Conservation (phyloP, 2,888 invertebrate species). For the Hedychridium roseum region DNA sequence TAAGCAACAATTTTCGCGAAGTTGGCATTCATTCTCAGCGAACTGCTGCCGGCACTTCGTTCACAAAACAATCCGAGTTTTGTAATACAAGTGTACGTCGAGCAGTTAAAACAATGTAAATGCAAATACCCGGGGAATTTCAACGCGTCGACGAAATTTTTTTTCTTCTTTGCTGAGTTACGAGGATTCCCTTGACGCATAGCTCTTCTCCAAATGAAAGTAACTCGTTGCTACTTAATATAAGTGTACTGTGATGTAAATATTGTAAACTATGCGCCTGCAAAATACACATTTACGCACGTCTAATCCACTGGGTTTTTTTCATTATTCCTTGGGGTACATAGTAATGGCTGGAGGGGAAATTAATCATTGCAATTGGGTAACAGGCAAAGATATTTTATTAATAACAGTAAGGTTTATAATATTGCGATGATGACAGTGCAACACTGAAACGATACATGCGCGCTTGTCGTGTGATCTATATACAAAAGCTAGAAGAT, state of each 20-base stretch:
- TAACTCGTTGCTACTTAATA: slow-evolving; percentile 4
- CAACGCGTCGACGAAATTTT: too few relatives aligned
- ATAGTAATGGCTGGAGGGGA: background rate
- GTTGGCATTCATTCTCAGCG: too few relatives aligned
- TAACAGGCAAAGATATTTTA: slow-evolving; percentile 48
- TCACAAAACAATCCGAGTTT: too few relatives aligned
- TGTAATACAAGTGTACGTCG: too few relatives aligned
- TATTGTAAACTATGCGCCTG: slow-evolving; percentile 51
- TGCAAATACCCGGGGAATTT: too few relatives aligned
- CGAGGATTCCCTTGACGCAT: too few relatives aligned
- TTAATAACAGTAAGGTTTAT: slow-evolving; percentile 46
- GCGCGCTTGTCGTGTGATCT: background rate
- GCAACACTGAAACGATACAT: slow-evolving; percentile 21
- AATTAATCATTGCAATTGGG: slow-evolving; percentile 4
- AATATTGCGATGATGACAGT: slow-evolving; percentile 33
- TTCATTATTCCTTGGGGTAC: background rate
- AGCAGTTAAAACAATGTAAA: too few relatives aligned
- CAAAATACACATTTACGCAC: slow-evolving; percentile 41
- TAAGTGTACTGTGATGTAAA: slow-evolving; percentile 45
- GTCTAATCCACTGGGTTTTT: slow-evolving; percentile 5
- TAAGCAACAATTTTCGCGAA: too few relatives aligned
- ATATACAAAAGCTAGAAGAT: slow-evolving; percentile 16
- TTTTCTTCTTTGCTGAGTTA: too few relatives aligned
- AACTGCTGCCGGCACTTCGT: too few relatives aligned
- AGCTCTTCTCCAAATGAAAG: too few relatives aligned